phyloP scores from a whole-genome alignment of 2,113 vertebrate species.

The Serilophus lunatus region DNA sequence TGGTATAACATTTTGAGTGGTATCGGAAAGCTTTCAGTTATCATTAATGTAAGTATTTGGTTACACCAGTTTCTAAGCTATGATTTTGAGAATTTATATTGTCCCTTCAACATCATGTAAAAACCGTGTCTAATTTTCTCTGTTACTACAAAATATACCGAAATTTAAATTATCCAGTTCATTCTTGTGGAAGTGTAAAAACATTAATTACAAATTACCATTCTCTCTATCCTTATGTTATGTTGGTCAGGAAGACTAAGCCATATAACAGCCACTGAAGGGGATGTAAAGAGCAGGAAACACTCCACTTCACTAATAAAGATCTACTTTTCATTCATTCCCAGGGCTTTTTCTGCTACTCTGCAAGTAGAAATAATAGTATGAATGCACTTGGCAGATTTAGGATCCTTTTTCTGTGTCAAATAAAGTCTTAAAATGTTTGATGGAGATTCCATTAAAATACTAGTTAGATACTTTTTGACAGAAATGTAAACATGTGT shows the following conservation, averaged over 20 bases:
- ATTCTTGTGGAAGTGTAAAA: neutral
- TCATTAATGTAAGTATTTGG: constrained; percentile 92
- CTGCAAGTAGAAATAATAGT: neutral
- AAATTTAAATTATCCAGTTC: neutral
- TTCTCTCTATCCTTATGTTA: neutral
- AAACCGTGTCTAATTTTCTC: neutral
- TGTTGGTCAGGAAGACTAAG: neutral
- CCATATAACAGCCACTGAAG: neutral
- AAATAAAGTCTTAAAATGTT: neutral
- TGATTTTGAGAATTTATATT: neutral
- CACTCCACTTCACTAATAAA: neutral
- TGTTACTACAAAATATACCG: neutral
- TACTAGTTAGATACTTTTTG: neutral
- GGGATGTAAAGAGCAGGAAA: neutral
- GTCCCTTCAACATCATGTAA: neutral
- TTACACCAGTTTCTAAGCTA: neutral
- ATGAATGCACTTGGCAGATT: neutral
- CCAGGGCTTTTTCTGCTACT: neutral
- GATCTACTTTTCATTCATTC: neutral
- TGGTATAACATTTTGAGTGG: constrained; percentile 96
- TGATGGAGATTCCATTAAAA: neutral
- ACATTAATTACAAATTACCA: neutral
- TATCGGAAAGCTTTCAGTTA: constrained; percentile 97
- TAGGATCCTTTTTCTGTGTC: neutral
- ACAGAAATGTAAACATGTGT: neutral